A percentile compares a stretch with the other conserved stretches of the same genome.
Conservation (phyloP, 2,113 vertebrate genomes). For the Prolemur simus region DNA sequence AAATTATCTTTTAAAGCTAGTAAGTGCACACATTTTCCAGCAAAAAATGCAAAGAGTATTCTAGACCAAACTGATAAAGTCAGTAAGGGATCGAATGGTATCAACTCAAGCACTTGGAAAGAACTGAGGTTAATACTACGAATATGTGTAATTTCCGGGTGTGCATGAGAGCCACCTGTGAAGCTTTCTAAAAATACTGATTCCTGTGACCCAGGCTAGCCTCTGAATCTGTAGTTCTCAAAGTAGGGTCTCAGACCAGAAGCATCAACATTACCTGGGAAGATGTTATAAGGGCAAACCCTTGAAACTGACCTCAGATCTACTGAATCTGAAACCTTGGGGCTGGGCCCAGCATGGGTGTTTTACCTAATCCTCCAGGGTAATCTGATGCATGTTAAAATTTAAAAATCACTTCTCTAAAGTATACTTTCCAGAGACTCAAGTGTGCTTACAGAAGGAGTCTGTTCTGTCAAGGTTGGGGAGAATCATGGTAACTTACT, state of each 20-base stretch:
- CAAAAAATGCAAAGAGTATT: not conserved
- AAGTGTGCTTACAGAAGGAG: not conserved
- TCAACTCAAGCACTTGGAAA: not conserved
- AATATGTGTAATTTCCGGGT: not conserved
- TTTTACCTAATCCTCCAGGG: not conserved
- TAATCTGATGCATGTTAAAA: not conserved
- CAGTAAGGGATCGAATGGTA: not conserved
- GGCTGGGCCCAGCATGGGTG: not conserved
- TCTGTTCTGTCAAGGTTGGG: not conserved
- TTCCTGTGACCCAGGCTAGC: not conserved
- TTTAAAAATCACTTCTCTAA: constrained; percentile 1
- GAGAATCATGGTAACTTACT: not conserved
- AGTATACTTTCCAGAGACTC: not conserved
- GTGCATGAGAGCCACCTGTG: not conserved
- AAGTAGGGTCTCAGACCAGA: not conserved
- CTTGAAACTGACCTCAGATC: not conserved
- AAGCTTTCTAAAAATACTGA: not conserved
- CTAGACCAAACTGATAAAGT: not conserved
- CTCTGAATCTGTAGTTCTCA: not conserved
- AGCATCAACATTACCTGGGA: not conserved
- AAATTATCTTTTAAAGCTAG: not conserved
- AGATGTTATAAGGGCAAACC: not conserved
- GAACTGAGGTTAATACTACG: not conserved
- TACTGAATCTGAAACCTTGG: not conserved
- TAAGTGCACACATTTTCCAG: not conserved